These are phyloP conservation scores for Cylloceria caligata DNA, from an alignment of 2,888 invertebrate species.

Conservation along the genomic window DNA sequence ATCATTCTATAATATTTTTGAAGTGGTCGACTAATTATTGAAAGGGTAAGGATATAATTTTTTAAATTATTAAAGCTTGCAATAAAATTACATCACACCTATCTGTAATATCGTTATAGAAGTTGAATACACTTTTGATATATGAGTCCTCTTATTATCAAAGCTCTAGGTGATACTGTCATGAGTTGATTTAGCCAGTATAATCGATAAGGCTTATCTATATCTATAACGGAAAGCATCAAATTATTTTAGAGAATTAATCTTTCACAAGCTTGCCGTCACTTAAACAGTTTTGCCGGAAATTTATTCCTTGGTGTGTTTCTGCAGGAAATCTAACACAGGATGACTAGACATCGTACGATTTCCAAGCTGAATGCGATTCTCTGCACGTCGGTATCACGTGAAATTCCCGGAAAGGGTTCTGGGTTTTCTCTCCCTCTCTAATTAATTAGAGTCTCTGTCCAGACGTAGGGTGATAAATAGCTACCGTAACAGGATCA, in stretches of 20 bases:
- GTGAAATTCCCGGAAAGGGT: conserved; percentile 53
- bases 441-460: conserved; percentile 78
- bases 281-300: neutral
- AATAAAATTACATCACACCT: neutral
- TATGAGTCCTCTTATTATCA: neutral
- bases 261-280: no score
- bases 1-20: neutral
- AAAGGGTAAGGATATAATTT: neutral
- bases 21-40: neutral
- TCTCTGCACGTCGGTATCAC: conserved; percentile 52
- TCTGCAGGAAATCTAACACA: neutral
- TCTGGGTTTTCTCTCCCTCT: conserved; percentile 55
- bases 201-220: neutral
- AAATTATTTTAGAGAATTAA: neutral
- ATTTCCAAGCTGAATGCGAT: conserved; percentile 45
- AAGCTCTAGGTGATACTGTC: no score
- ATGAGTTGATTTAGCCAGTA: neutral
- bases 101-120: neutral
- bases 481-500: conserved; percentile 78
- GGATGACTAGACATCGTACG: conserved; percentile 45
- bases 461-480: conserved; percentile 77
- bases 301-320: neutral
- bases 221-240: neutral
- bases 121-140: neutral
- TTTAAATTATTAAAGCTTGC: neutral